Base-by-base conservation (phyloP, 2,113 vertebrate genomes). In the Notarius quadriscutis region DNA sequence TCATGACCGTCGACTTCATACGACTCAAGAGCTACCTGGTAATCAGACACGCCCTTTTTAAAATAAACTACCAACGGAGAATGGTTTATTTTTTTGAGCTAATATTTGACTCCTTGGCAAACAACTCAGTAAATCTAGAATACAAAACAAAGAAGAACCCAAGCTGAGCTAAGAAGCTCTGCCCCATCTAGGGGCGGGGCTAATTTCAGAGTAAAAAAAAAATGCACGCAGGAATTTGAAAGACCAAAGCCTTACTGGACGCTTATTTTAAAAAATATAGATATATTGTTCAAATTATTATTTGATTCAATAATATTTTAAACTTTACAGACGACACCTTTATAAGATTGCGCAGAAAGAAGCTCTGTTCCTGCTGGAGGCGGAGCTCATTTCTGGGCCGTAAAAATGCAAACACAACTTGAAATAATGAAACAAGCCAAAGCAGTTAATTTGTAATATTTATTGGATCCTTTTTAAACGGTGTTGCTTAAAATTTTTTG, bases 1-100 rank as follows among this genome's bases (percentile, higher is more conserved):
- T 96, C 74, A 96, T 98, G 96, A 97, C 96, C 87, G 97, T 99
- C 0, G 96, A 99, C 92, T 98, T 98, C 93, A 97, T 99, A 90
- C 95, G 97, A 60, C 94, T 98, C 85, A 97, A 97, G 94, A 97
- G 97, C 93, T 98, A 97, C 91, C 88, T 95, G 94, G 95, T 96
- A 91, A 94, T 91, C 27, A 69, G 60, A 17, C 50, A 18, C 10
- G 7, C 60, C 22, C 22, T 51, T 15, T 74, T 48, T 48, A 74
- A 9, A 48, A 74, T 20, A 74, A 74, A 30, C 27, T 18, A 17
- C 69, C 5, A 30, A 14, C 5, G 10, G 25, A 27, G 69, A 41
- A 72, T 34, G 63, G 8, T 22, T 63, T 20, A 22, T 63, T 63
- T 63, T 2, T 41, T 69, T 69, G 27, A 69, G 12, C n/a, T 27